Evolutionary conservation across 2,113 vertebrate species (phyloP).

Genomic region (Chlorocebus sabaeus): DNA sequence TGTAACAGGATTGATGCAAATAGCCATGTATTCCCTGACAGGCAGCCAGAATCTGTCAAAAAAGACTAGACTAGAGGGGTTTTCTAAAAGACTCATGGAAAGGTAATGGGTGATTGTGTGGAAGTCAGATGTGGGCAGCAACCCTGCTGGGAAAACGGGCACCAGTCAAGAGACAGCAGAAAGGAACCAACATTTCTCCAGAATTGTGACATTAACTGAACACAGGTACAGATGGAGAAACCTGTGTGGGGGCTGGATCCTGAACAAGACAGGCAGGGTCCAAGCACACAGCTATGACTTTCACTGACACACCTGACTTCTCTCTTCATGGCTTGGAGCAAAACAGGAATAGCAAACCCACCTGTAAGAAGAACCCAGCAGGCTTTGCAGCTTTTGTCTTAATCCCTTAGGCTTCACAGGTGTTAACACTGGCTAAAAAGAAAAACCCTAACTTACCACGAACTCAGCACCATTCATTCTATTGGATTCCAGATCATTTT

Average conservation of each 20-base stretch:
- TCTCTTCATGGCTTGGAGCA: not conserved
- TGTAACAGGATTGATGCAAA: not conserved
- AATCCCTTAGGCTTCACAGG: not conserved
- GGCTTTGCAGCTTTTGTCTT: not conserved
- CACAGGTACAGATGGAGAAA: not conserved
- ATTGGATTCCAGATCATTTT: not conserved
- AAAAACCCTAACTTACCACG: not conserved
- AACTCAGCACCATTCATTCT: not conserved
- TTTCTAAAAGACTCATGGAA: not conserved
- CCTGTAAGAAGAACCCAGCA: not conserved
- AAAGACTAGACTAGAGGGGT: not conserved
- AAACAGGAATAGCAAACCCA: not conserved
- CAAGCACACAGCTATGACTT: not conserved
- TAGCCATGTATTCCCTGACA: not conserved
- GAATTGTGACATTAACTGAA: not conserved
- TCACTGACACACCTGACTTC: not conserved
- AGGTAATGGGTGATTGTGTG: not conserved
- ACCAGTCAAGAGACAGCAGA: not conserved
- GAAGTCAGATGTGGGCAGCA: not conserved
- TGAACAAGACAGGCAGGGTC: not conserved
- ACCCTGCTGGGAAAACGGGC: not conserved
- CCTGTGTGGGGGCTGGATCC: not conserved
- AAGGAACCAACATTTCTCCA: not conserved
- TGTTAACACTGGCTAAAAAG: not conserved
- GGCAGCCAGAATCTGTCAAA: not conserved